Percentiles rank a stretch among this genome's conserved stretches.
These are phyloP conservation scores for Choloepus didactylus DNA, from an alignment of 2,797 vertebrate genomes.

Conservation along the genomic window DNA sequence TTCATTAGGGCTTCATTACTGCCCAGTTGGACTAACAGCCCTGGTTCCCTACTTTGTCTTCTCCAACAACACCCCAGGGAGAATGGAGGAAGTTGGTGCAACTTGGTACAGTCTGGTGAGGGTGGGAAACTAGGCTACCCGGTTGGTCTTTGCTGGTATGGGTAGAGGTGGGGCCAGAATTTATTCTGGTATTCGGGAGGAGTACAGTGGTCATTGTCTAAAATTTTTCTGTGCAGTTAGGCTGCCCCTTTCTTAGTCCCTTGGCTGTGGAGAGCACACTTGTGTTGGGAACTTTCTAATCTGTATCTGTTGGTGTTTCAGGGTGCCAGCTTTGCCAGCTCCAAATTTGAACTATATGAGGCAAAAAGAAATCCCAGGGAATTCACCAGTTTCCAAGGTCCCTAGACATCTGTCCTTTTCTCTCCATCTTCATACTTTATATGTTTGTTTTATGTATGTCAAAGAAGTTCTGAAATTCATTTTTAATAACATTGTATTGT, in stretches of 20 bases:
- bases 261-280: background rate
- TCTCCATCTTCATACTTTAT: background rate
- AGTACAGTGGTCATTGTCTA: background rate
- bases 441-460: background rate
- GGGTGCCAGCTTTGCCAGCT: background rate
- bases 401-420: background rate
- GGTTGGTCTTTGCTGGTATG: background rate
- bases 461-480: background rate
- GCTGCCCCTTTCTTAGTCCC: background rate
- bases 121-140: background rate
- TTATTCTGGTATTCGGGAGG: background rate
- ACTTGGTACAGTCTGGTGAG: background rate
- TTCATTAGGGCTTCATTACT: background rate
- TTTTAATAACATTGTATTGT: constrained; percentile 25
- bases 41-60: background rate
- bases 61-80: background rate
- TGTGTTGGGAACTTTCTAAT: background rate
- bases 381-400: background rate
- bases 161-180: background rate
- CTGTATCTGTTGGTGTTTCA: background rate
- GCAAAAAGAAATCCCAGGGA: background rate
- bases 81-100: too few relatives aligned
- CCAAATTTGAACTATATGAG: background rate
- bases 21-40: background rate
- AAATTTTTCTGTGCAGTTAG: background rate